Evolutionary conservation across 2,797 vertebrate species (phyloP), one percentile per base, ranked within the genome.

Genomic region (Liparis tanakae): DNA sequence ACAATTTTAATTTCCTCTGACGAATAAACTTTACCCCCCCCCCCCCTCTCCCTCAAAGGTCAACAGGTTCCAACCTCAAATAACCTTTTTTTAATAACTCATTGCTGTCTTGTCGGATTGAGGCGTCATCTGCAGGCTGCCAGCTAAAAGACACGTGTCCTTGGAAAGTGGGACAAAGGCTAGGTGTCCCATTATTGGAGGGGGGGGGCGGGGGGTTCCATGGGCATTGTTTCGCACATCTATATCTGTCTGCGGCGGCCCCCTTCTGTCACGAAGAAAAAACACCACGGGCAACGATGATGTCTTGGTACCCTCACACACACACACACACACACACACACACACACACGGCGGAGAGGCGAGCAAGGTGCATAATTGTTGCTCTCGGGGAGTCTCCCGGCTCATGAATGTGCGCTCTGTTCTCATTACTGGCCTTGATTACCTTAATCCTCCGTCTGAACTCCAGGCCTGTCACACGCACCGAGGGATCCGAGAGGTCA

Each of bases 361-460:
- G 34, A 25, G 18, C 22, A 55, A 70, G 66, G 72, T 70, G 72
- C 25, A 43, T 75, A 78, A 79, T 80, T 81, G 80, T 79, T 83
- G 76, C 79, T 85, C 73, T 87, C 18, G 6, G 79, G 70, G 87
- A 36, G 80, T 48, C 78, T 71, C 68, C 13, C 0, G 56, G 50
- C 77, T 84, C 73, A 74, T 89, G 82, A 87, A 89, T 87, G 88
- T 83, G 75, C 41, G 75, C 79, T 86, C 84, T 79, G 73, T 92
- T 85, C 84, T 90, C 87, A 90, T 93, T 89, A 92, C 81, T 78
- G 62, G 76, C 74, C 82, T 77, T 91, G 85, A 93, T 91, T 87
- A 89, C 85, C 84, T 90, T 92, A 93, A 93, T 92, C 89, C 84
- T 48, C 64, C 4, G 30, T 88, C 86, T 91, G 85, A 91, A 84